Evolutionary conservation across 2,888 invertebrate genomes (phyloP), one percentile per base, ranked within the genome.

Genomic region (Sphaerophoria taeniata): DNA sequence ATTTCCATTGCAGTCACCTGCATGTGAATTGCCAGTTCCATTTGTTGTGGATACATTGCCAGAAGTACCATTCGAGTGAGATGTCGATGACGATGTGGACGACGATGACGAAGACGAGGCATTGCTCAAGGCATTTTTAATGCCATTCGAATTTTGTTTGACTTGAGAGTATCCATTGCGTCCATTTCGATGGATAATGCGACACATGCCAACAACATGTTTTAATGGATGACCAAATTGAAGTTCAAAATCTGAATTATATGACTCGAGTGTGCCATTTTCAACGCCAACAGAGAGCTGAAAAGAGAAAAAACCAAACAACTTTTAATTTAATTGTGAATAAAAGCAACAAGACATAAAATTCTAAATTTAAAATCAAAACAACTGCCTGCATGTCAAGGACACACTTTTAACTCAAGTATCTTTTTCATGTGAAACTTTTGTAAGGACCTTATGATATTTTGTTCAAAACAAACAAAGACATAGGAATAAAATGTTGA

Each of bases 241-340:
- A 0, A 95, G 93, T 89, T 95, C 95, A 87, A 95, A 95, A 90
- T 95, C 95, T 5, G 93, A 94, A 89, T 95, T 95, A 90, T 95
- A 95, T 0, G 95, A 95, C 88, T 95, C 95, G 36, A 95, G 89
- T 47, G 93, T 93, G 0, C 96, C 95, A 88, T 95, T 94, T 91
- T 96, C 95, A 12, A 96, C 93, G 0, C 95, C 94, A 79, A 96
- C 93, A 87, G 95, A 95, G 49, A 96, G 93, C 96, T 96, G 93
- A 6, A 93, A 93, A 77, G 75, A 65, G 65, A 65, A 39, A 65
- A 77, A 36, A 78, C 39, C 49, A 80, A 70, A 34, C 7, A 34
- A 47, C 3, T 14, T 14, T 16, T 53, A 2, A 33, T 14, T 63
- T 31, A 6, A 43, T 33, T 39, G 39, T 39, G 9, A 39, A 39